Evolutionary conservation across 2,888 invertebrate species (phyloP), one percentile per base, ranked within the genome.

Genomic region (Polymixis lichenea): DNA sequence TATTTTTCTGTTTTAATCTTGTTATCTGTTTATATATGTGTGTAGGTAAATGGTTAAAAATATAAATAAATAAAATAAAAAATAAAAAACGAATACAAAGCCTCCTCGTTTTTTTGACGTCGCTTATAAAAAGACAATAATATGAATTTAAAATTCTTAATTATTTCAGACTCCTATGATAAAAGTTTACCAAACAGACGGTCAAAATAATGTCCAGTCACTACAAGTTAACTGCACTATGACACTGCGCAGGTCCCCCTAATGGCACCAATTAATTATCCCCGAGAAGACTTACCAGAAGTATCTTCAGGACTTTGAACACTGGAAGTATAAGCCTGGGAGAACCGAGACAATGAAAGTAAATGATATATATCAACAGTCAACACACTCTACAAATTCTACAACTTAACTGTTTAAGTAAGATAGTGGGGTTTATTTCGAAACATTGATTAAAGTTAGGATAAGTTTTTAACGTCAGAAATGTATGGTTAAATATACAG

Each of bases 191-290:
- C 17, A 71, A 71, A 28, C 19, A 49, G 25, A 28, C 15, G 13
- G 2, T 13, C 49, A 64, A 67, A 75, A 65, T 55, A 67, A 61
- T 61, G 15, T 22, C 17, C 25, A 61, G 55, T 55, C 56, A 43
- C 49, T 38, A 69, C 15, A 28, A 64, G 56, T 77, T 62, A n/a
- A 17, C 22, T n/a, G 11, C 38, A 28, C 62, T n/a, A 60, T 25
- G 76, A 75, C 25, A 66, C 43, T 32, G 53, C 19, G 22, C 65
- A 53, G 43, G 28, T 15, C 43, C 32, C 46, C 11, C 8, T 72
- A 56, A 72, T 49, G 25, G 7, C n/a, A 9, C 6, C 28, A 55
- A 71, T 53, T 53, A 60, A 58, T n/a, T 73, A n/a, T 28, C 51
- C 25, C 38, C 28, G 43, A n/a, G 19, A 17, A 74, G 43, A 28